Percentiles rank a stretch among this genome's conserved stretches.
Conservation (phyloP, 2,888 invertebrate species). For the Cerastis rubricosa region DNA sequence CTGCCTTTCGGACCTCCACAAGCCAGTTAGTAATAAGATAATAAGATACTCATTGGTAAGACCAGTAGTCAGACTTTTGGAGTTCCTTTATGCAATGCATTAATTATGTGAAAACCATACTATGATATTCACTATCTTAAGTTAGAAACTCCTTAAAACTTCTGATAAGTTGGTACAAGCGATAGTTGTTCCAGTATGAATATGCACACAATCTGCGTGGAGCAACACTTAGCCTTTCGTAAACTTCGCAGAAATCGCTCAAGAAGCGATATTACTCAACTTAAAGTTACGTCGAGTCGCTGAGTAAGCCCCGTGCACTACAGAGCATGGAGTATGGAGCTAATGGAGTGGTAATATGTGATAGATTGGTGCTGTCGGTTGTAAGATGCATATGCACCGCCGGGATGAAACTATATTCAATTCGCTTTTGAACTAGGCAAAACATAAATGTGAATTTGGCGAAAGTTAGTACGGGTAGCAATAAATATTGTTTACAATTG, state of each 20-base stretch:
- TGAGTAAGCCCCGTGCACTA: conserved; percentile 46
- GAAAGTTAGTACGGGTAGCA: neutral
- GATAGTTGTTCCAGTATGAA: conserved; percentile 11
- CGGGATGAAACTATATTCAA: neutral
- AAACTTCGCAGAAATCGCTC: conserved; percentile 54
- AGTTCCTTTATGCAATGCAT: no score
- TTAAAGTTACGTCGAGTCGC: conserved; percentile 49
- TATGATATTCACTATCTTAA: neutral
- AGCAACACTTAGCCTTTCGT: conserved; percentile 40
- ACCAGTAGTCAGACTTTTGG: no score
- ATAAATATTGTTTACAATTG: neutral
- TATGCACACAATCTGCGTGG: conserved; percentile 41
- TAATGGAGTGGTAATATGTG: conserved; percentile 5
- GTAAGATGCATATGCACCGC: neutral
- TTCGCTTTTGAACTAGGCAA: neutral
- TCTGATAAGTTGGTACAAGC: neutral
- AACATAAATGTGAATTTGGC: neutral
- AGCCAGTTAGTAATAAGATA: no score
- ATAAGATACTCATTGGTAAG: no score
- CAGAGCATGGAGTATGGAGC: conserved; percentile 8
- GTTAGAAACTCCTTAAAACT: neutral
- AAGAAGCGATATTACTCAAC: conserved; percentile 57
- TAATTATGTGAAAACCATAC: neutral
- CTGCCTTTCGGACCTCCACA: no score
- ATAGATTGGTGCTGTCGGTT: neutral